Evolutionary conservation across 2,888 invertebrate species (phyloP).

Genomic region (Pachymerium ferrugineum): DNA sequence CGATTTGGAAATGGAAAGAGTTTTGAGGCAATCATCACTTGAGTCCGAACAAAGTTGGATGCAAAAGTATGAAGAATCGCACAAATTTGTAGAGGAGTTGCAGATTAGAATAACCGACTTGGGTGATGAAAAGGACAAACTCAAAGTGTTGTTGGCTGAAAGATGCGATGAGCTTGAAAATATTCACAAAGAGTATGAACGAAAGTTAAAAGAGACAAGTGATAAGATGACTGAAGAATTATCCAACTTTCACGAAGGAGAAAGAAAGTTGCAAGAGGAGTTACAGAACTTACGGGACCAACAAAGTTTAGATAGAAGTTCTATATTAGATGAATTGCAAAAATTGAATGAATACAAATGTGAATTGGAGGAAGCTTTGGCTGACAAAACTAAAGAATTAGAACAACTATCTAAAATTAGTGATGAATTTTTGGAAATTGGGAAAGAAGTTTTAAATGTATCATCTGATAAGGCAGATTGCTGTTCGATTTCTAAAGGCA

Average conservation of each 20-base stretch:
- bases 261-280: background rate
- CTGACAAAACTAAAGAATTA: background rate
- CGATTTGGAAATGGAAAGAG: background rate
- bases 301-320: background rate
- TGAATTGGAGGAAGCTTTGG: background rate
- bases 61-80: background rate
- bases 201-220: background rate
- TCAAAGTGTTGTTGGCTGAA: background rate
- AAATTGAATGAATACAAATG: background rate
- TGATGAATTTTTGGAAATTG: background rate
- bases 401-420: background rate
- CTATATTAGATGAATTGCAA: background rate
- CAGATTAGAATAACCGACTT: background rate
- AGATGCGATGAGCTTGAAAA: background rate
- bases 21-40: background rate
- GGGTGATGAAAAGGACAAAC: background rate
- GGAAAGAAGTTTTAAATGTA: background rate
- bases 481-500: background rate
- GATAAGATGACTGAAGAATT: background rate
- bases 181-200: background rate
- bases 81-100: background rate
- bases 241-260: background rate
- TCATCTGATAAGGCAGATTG: background rate
- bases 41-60: background rate
- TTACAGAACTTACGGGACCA: background rate